Evolutionary conservation across 2,113 vertebrate genomes (phyloP), one percentile per base, ranked within the genome.

Genomic region (Hippocampus zosterae): DNA sequence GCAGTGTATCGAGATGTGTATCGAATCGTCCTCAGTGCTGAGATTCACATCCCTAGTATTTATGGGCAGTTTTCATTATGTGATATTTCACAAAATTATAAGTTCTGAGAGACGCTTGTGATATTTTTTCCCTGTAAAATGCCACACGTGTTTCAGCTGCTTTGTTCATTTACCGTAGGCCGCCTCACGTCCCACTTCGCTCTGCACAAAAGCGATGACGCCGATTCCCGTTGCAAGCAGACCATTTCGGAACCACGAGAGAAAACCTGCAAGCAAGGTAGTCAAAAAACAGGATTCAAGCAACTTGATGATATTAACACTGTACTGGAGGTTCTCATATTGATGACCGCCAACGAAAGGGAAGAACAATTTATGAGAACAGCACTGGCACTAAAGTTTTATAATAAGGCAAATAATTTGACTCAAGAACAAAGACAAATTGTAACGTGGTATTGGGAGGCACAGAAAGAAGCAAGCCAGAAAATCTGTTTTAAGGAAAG

Each of bases 161-260:
- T 56, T 56, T 23, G n/a, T 8, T 57, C 55, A 57, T 1, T 57
- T 60, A 96, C 95, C 95, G 0, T 96, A 95, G 68, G 88, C 95
- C 0, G 95, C 95, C 83, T 95, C 94, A 56, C 92, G 88, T 21
- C 95, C 95, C 63, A 93, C 91, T 65, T 96, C 95, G 11, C 95
- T 95, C 85, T 96, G 95, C 52, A 95, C 93, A 44, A 93, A 96
- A 1, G 95, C 92, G 41, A 96, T 94, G 80, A 96, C 94, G 4
- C 95, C 95, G 0, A 96, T 91, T 27, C 95, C 95, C 0, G 94
- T 95, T 0, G 95, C 92, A 81, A 96, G 88, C 74, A 96, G 88
- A 19, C 95, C 95, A 56, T 96, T 96, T 53, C 95, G 90, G 85
- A 96, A 95, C 95, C 95, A 96, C 1, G 95, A 95, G 16, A 96